Evolutionary conservation across 1,140 invertebrate genomes (phyloP), one percentile per base, ranked within the genome.

Genomic region (Drosophila cardini): DNA sequence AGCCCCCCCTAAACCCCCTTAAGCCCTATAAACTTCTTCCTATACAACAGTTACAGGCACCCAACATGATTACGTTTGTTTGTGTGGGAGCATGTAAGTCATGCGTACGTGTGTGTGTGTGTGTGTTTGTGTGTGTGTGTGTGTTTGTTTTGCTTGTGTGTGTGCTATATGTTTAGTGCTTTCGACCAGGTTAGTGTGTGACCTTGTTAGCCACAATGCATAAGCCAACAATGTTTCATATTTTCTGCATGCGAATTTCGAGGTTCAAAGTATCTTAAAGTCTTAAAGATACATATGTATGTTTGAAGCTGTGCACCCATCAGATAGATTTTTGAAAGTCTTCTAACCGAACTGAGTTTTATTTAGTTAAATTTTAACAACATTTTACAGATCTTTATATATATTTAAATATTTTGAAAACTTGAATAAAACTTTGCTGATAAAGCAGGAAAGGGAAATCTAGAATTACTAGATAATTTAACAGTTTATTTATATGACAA

Each of bases 1-100:
- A 26, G 4, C 21, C 21, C 4, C 21, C 21, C 21, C 21, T 26
- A 26, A 26, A 4, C 21, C 21, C 21, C 21, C 21, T 26, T 26
- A 2, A 26, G 21, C 21, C 21, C 21, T 26, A 1, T 26, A 26
- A 26, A 3, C 21, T 26, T 2, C 21, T 26, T 2, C 21, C 21
- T 26, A 5, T 2, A 26, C 55, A 40, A 38, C 40, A 55, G 42
- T 42, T 55, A 4, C 38, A 13, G 9, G 15, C 18, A n/a, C n/a
- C n/a, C n/a, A 62, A 48, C 52, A 62, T 65, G 38, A 18, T 53
- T 32, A 42, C 63, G n/a, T 50, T 60, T 65, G 48, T 40, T 11
- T 56, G 56, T 40, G 56, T 57, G 38, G 53, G 30, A 43, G 52
- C 18, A 21, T 56, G 53, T 65, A 40, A 52, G 64, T 80, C 56